phyloP scores from a whole-genome alignment of 2,113 vertebrate species.

The Chamaetylas fuelleborni region DNA sequence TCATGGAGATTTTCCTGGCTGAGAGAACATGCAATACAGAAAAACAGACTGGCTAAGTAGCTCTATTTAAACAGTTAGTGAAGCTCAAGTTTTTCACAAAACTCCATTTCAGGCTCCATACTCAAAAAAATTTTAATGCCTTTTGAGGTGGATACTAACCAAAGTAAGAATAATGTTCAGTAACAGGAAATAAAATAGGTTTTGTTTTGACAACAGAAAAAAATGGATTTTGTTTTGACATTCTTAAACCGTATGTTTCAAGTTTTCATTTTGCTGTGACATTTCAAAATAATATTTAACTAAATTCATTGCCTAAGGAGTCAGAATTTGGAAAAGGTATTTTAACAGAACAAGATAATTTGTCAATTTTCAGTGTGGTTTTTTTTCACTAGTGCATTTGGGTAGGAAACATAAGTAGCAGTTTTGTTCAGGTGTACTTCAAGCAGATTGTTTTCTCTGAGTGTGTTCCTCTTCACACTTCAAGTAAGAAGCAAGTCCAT shows the following conservation, averaged over 20 bases:
- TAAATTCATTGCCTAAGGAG: not conserved
- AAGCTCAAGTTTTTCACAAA: not conserved
- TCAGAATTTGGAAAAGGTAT: not conserved
- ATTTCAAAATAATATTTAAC: not conserved
- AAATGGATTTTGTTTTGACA: not conserved
- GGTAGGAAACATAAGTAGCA: not conserved
- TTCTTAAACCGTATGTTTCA: not conserved
- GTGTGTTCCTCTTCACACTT: not conserved
- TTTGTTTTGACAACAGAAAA: not conserved
- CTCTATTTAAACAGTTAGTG: not conserved
- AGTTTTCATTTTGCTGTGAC: not conserved
- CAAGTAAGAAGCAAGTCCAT: not conserved
- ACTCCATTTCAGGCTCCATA: not conserved
- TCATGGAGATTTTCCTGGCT: not conserved
- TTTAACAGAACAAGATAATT: not conserved
- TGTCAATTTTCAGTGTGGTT: not conserved
- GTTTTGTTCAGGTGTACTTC: not conserved
- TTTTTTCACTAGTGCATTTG: not conserved
- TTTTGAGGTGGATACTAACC: not conserved
- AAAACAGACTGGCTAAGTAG: not conserved
- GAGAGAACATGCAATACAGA: not conserved
- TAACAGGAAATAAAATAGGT: not conserved
- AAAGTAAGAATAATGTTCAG: not conserved
- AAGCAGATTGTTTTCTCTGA: not conserved
- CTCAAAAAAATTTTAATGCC: not conserved